Conservation (phyloP, 2,113 vertebrate species). For the Brienomyrus brachyistius region DNA sequence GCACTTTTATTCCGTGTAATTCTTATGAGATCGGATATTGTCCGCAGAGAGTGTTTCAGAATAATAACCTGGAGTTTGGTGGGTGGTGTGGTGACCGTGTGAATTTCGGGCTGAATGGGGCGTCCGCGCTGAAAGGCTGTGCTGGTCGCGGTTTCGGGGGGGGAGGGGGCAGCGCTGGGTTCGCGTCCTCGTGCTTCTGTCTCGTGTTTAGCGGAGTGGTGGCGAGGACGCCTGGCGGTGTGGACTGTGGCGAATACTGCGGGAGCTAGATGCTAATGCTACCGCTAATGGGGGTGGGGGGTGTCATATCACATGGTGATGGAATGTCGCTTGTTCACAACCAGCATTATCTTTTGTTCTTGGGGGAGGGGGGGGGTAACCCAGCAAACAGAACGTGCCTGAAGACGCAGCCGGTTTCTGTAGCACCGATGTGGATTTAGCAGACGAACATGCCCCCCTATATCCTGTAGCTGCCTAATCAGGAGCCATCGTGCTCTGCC, state of each 20-base stretch:
- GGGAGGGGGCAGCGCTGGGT: background rate
- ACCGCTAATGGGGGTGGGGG: background rate
- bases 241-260: background rate
- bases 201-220: background rate
- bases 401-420: background rate
- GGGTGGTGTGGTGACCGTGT: background rate
- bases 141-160: background rate
- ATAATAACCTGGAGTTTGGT: background rate
- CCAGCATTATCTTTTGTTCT: background rate
- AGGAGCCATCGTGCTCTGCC: background rate
- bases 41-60: constrained; percentile 3
- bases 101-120: background rate
- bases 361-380: background rate
- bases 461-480: background rate
- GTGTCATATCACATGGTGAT: constrained; percentile 1
- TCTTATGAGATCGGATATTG: background rate
- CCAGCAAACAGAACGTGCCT: background rate
- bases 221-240: background rate
- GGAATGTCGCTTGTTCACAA: constrained; percentile 5
- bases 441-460: background rate
- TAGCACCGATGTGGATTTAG: background rate
- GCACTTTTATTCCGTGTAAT: constrained; percentile 21
- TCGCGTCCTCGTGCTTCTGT: background rate
- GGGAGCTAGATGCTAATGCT: background rate
- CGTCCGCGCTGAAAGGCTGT: background rate